Base-by-base conservation (phyloP, 2,113 vertebrate genomes). In the Brachyhypopomus occidentalis region DNA sequence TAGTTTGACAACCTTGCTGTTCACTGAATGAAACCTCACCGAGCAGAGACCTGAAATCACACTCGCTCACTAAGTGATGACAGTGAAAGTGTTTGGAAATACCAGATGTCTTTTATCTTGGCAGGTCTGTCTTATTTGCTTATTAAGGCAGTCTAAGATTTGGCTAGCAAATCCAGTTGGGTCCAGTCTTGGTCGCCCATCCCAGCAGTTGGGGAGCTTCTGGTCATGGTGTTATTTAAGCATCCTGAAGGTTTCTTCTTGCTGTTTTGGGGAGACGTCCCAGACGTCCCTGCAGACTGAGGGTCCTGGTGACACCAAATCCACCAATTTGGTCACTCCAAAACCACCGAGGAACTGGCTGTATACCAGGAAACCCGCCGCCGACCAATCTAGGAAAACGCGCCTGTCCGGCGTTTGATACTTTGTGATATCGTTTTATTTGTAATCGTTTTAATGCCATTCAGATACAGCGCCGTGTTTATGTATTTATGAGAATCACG, bases 21-120 rank as follows among this genome's bases (percentile, higher is more conserved):
- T 90, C 45, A 63, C 77, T 77, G 86, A 85, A 85, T 75, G 79
- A 81, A 83, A 83, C 55, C 82, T 74, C 34, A 45, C 23, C 38
- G 81, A 78, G 58, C 72, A 88, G 83, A 76, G 77, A 87, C 88
- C 82, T 84, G 78, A 86, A 90, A 88, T 79, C 77, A 87, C 74
- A 82, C 64, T 30, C 73, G 75, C 80, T 67, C 87, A 78, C 83
- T 78, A 72, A 74, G 72, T 71, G 41, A 89, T 92, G 92, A 91
- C 90, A 88, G 87, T 89, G 77, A 88, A 91, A 90, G 91, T 91
- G 89, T 91, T 89, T 88, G 84, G 82, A 87, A 89, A 85, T 86
- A 88, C 87, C 79, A 87, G 85, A 88, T 85, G 84, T 84, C 79
- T 83, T 55, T 71, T 88, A 79, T 86, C 89, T 82, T 75, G 86